phyloP scores from a whole-genome alignment of 2,888 invertebrate species.

The Harmothoe impar region DNA sequence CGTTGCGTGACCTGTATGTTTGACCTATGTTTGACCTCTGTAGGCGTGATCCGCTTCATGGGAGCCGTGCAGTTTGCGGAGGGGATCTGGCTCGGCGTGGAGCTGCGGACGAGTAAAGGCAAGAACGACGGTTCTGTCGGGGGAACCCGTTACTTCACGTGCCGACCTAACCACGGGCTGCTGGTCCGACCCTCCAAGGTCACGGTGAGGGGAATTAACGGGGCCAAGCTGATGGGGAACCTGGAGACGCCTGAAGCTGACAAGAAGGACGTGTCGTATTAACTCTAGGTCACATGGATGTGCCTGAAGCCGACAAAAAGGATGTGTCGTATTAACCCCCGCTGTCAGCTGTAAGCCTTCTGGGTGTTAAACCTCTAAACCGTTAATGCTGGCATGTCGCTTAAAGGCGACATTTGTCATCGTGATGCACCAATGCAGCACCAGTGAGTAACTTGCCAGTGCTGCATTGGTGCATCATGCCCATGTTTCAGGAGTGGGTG shows the following conservation, averaged over 20 bases:
- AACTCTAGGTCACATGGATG: not conserved
- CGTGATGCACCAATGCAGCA: too few relatives aligned
- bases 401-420: too few relatives aligned
- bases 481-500: too few relatives aligned
- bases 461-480: too few relatives aligned
- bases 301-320: not conserved
- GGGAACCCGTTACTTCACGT: conserved; percentile 81
- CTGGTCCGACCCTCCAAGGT: conserved; percentile 82
- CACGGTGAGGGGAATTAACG: conserved; percentile 85
- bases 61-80: conserved; percentile 85
- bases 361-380: too few relatives aligned
- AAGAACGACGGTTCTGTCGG: conserved; percentile 83
- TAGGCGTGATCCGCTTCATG: conserved; percentile 83
- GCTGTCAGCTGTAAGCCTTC: too few relatives aligned
- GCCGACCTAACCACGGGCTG: conserved; percentile 81
- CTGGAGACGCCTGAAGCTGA: not conserved
- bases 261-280: conserved; percentile 54
- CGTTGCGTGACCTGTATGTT: too few relatives aligned
- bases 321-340: conserved; percentile 28
- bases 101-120: conserved; percentile 83
- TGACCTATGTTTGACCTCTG: too few relatives aligned
- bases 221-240: conserved; percentile 82
- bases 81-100: conserved; percentile 85
- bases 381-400: too few relatives aligned
- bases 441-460: too few relatives aligned